phyloP scores from a whole-genome alignment of 2,888 invertebrate species.

The Sylvicola cinctus region DNA sequence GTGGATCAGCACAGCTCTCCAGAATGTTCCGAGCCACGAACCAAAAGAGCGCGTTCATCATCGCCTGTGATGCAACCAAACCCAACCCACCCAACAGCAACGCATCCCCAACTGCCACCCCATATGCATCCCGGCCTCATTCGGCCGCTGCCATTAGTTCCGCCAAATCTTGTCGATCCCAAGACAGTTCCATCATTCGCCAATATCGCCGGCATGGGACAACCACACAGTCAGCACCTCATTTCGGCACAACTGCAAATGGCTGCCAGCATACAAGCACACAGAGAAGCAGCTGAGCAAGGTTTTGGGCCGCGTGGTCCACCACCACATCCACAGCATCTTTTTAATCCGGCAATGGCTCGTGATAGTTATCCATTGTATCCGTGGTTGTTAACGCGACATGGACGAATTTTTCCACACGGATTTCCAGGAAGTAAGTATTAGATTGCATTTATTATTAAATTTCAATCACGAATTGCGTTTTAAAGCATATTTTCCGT shows the following conservation, averaged over 20 bases:
- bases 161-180: slow-evolving; percentile 18
- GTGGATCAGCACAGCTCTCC: background rate
- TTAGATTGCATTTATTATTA: background rate
- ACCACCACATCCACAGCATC: slow-evolving; percentile 39
- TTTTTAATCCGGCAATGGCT: slow-evolving; percentile 27
- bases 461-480: no score
- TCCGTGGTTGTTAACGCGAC: slow-evolving; percentile 66
- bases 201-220: slow-evolving; percentile 17
- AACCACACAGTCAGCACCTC: slow-evolving; percentile 8
- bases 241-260: slow-evolving; percentile 47
- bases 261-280: slow-evolving; percentile 42
- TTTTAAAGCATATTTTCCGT: no score
- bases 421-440: slow-evolving; percentile 64
- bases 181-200: slow-evolving; percentile 25
- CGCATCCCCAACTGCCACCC: background rate
- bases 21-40: background rate
- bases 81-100: background rate
- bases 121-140: slow-evolving; percentile 12
- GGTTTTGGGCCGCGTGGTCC: slow-evolving; percentile 23
- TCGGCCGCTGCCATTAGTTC: slow-evolving; percentile 19
- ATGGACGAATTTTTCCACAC: slow-evolving; percentile 66
- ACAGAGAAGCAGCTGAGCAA: slow-evolving; percentile 26
- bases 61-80: background rate
- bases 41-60: background rate
- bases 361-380: slow-evolving; percentile 65